Evolutionary conservation across 2,797 vertebrate species (phyloP).

Genomic region (Ctenosaura bakeri): DNA sequence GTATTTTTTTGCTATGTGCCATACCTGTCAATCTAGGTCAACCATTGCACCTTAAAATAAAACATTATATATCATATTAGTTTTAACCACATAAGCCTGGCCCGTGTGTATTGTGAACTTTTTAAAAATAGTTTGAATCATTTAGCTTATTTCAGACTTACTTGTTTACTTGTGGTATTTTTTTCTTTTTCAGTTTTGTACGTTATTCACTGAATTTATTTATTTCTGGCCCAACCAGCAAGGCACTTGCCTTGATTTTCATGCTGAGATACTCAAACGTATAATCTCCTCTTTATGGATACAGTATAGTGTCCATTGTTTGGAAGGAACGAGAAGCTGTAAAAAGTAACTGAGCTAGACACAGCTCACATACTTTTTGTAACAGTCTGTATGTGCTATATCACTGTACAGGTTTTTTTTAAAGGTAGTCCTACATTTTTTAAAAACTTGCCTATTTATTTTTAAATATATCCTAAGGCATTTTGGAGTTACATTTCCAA

Average conservation of each 20-base stretch:
- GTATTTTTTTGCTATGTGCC: neutral
- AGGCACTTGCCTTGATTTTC: neutral
- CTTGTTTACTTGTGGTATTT: constrained; percentile 2
- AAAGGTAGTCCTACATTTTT: neutral
- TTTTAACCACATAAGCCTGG: neutral
- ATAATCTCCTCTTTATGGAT: neutral
- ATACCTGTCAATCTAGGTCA: neutral
- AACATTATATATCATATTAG: neutral
- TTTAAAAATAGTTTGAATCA: neutral
- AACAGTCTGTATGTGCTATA: neutral
- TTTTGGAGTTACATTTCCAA: neutral
- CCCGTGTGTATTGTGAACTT: neutral
- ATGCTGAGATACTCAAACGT: neutral
- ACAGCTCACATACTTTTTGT: neutral
- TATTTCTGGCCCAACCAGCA: neutral
- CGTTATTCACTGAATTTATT: neutral
- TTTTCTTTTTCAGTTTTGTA: neutral
- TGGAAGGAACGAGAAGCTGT: neutral
- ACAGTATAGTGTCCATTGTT: too few relatives aligned
- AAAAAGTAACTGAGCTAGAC: neutral
- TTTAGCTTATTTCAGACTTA: neutral
- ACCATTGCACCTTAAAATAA: neutral
- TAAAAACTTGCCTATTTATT: neutral
- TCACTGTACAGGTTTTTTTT: neutral
- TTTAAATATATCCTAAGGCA: neutral